Percentiles rank a stretch among this genome's conserved stretches.
Conservation (phyloP, 1,140 invertebrate species). For the Danaus melanippus region DNA sequence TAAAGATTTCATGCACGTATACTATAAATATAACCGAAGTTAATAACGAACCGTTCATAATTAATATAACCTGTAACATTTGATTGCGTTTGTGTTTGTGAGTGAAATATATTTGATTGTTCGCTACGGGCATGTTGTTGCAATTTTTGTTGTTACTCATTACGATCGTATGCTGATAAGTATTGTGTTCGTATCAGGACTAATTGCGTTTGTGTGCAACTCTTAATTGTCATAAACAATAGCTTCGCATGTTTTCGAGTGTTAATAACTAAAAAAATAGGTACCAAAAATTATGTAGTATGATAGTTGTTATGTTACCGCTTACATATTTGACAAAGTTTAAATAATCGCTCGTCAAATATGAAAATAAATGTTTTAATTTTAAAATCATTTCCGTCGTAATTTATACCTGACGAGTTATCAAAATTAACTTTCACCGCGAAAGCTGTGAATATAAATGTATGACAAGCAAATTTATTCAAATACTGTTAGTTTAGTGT, state of each 20-base stretch:
- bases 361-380: no score
- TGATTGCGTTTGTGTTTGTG: conserved; percentile 13
- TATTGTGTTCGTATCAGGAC: conserved; percentile 26
- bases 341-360: no score
- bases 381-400: no score
- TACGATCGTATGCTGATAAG: conserved; percentile 17
- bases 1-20: conserved; percentile 9
- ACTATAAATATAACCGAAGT: conserved; percentile 9
- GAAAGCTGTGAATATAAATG: no score
- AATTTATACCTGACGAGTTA: no score
- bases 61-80: conserved; percentile 1
- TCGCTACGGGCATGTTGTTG: conserved; percentile 25
- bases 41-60: conserved; percentile 1
- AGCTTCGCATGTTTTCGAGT: conserved; percentile 9
- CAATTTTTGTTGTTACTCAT: conserved; percentile 26
- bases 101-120: neutral
- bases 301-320: no score
- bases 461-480: no score
- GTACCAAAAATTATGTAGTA: no score
- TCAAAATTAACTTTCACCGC: no score
- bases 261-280: no score
- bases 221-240: conserved; percentile 27
- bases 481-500: no score
- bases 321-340: no score
- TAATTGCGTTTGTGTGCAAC: conserved; percentile 26